Percentiles rank a stretch among this genome's conserved stretches.
phyloP scores from a whole-genome alignment of 2,888 invertebrate genomes.

The Parnassius glacialis region DNA sequence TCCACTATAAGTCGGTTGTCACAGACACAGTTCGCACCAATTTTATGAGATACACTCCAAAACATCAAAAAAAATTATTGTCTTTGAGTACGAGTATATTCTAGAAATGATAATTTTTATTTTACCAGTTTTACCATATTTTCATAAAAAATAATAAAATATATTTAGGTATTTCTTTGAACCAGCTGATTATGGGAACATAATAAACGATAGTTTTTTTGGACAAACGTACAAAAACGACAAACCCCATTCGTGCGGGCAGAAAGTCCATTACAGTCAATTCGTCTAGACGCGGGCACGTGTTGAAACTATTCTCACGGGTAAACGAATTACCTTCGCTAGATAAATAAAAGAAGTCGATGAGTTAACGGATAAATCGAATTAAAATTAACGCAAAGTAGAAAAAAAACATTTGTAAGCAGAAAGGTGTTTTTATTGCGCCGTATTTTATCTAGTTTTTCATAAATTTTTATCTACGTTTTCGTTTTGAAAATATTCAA shows the following conservation, averaged over 20 bases:
- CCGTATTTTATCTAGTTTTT: background rate
- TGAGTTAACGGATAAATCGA: constrained; percentile 52
- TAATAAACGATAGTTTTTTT: constrained; percentile 45
- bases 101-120: too few relatives aligned
- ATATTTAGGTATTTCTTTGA: background rate
- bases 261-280: constrained; percentile 74
- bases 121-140: too few relatives aligned
- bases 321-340: constrained; percentile 72
- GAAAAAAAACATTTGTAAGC: constrained; percentile 23
- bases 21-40: too few relatives aligned
- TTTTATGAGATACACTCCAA: too few relatives aligned
- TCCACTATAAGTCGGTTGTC: too few relatives aligned
- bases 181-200: constrained; percentile 30
- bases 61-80: too few relatives aligned
- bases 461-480: background rate
- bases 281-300: constrained; percentile 70
- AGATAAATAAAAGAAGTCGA: constrained; percentile 66
- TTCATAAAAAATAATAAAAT: too few relatives aligned
- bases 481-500: too few relatives aligned
- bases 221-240: constrained; percentile 46
- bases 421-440: background rate
- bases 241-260: constrained; percentile 49
- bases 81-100: too few relatives aligned
- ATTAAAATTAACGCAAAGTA: constrained; percentile 58
- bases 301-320: constrained; percentile 74